Evolutionary conservation across 2,888 invertebrate species (phyloP).

Genomic region (Eucriotettix oculatus): DNA sequence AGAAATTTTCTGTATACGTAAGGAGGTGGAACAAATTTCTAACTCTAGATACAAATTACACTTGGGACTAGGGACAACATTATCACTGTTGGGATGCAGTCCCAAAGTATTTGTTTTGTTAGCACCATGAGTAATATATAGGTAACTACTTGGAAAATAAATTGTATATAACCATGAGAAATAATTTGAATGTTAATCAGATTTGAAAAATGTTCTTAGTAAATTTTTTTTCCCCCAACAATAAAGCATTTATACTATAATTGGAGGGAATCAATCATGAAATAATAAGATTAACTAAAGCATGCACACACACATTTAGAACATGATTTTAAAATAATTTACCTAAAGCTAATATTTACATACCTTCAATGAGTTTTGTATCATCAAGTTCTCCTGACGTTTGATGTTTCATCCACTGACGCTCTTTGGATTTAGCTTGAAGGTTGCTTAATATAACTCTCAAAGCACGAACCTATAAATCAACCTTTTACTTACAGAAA

Average conservation of each 20-base stretch:
- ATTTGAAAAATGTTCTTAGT: neutral
- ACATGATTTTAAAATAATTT: too few species aligned
- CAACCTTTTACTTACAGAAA: too few species aligned
- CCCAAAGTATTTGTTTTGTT: too few species aligned
- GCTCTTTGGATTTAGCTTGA: slow-evolving; percentile 85
- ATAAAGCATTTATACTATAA: too few species aligned
- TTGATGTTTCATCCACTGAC: slow-evolving; percentile 88
- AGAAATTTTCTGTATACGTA: too few species aligned
- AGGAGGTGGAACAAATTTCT: neutral
- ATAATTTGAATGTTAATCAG: neutral
- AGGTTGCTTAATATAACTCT: slow-evolving; percentile 69
- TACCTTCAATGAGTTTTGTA: slow-evolving; percentile 83
- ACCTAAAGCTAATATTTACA: neutral
- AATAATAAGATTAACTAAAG: too few species aligned
- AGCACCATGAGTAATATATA: too few species aligned
- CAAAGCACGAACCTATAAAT: slow-evolving; percentile 53
- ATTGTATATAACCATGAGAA: neutral
- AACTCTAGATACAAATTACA: too few species aligned
- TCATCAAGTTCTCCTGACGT: slow-evolving; percentile 92
- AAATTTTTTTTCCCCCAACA: neutral
- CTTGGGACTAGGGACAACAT: neutral
- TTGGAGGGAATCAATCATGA: too few species aligned
- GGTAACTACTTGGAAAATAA: neutral
- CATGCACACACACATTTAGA: too few species aligned
- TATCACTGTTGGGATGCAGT: too few species aligned